Conservation (phyloP, 2,113 vertebrate genomes). For the Rhombomys opimus region DNA sequence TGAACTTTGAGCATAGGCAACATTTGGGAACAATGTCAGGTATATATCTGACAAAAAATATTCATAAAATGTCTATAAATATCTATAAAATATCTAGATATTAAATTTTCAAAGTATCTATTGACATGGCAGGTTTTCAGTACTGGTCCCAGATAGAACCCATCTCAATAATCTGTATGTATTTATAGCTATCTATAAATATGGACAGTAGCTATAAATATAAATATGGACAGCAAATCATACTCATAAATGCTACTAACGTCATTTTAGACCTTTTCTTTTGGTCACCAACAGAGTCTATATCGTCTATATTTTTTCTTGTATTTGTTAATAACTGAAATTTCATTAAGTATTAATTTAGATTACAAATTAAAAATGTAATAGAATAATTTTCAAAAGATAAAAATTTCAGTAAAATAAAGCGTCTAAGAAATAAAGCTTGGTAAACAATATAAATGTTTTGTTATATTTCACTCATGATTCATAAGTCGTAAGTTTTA, state of each 20-base stretch:
- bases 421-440: not conserved
- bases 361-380: not conserved
- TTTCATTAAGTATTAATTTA: not conserved
- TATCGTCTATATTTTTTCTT: not conserved
- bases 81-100: too few species aligned
- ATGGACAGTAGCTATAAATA: too few species aligned
- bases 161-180: not conserved
- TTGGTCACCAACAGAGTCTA: not conserved
- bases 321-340: not conserved
- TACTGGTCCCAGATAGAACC: not conserved
- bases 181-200: not conserved
- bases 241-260: not conserved
- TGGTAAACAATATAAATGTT: not conserved
- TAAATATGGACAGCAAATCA: not conserved
- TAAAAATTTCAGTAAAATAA: not conserved
- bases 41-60: not conserved
- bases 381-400: not conserved
- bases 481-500: not conserved
- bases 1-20: not conserved
- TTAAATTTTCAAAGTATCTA: not conserved
- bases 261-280: not conserved
- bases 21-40: not conserved
- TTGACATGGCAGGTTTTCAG: slow-evolving; percentile 25
- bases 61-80: too few species aligned
- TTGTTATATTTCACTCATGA: not conserved